Base-by-base conservation (phyloP, 2,797 vertebrate species). In the Anguilla obscura region DNA sequence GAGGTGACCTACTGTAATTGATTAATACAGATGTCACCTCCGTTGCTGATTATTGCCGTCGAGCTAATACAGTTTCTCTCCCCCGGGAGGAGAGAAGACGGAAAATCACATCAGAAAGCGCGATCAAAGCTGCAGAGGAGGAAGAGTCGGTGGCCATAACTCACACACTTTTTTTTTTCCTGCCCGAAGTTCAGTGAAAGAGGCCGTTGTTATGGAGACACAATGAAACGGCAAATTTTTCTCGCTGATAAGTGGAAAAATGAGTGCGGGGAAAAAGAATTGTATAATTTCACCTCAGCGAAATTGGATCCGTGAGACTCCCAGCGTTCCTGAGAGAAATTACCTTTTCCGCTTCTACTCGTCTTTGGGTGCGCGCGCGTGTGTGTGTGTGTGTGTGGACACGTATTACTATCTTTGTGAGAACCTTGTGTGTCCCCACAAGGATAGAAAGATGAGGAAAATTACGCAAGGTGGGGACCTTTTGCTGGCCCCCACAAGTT, bases 151-250 rank as follows among this genome's bases (percentile, higher is more conserved):
- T 36, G 36, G 52, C 54, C 8, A 10, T 60, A 33, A 56, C 24
- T 30, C 71, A 33, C 2, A 71, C 9, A 33, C 2, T 60, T 33
- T 66, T 30, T 58, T 82, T 50, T 82, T 48, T 30, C n/a, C 21
- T 5, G n/a, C 83, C 6, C 16, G 54, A 52, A 58, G 52, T n/a
- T 48, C 52, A 30, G 24, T n/a, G 54, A 58, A 54, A 52, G 27
- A 83, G n/a, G 12, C 14, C 27, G n/a, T 58, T 84, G 14, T 85
- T 63, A 60, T 85, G 21, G 14, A 63, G 84, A 12, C 56, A 24
- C 33, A 58, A 85, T 63, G 33, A 85, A 85, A 45, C 58, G 16
- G 27, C 83, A 40, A 24, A 85, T 54, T 33, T 80, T 48, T 24
- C 33, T 18, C 33, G 3, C 54, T 45, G 84, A 85, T 60, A 45